Evolutionary conservation across 1,140 invertebrate genomes (phyloP).

Genomic region (Drosophila kurseongensis): DNA sequence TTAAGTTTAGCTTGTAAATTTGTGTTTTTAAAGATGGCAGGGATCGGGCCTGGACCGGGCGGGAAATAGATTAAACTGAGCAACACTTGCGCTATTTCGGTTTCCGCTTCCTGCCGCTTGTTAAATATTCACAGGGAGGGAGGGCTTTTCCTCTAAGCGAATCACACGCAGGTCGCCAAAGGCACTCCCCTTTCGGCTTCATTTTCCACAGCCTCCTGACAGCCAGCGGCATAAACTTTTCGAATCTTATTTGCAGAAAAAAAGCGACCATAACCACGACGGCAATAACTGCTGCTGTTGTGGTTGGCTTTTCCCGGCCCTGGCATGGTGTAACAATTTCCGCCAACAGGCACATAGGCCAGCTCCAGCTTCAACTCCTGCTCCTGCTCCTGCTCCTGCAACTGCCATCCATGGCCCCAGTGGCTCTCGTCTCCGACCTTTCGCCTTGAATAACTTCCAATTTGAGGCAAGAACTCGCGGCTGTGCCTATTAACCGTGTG

Average conservation of each 20-base stretch:
- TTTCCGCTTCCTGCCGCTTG: slow-evolving; percentile 63
- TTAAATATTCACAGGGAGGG: slow-evolving; percentile 61
- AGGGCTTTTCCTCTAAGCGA: slow-evolving; percentile 26
- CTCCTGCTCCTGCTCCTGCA: no score
- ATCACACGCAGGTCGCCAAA: slow-evolving; percentile 44
- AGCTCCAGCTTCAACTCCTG: not conserved
- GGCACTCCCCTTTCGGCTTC: slow-evolving; percentile 20
- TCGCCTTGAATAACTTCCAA: slow-evolving; percentile 79
- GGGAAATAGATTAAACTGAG: slow-evolving; percentile 77
- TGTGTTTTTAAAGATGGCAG: slow-evolving; percentile 53
- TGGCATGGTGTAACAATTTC: slow-evolving; percentile 74
- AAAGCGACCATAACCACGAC: slow-evolving; percentile 20
- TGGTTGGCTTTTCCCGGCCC: slow-evolving; percentile 42
- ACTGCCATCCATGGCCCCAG: slow-evolving; percentile 3
- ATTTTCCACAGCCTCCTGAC: slow-evolving; percentile 66
- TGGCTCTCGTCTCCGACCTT: slow-evolving; percentile 19
- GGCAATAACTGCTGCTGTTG: slow-evolving; percentile 44
- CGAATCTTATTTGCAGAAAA: slow-evolving; percentile 70
- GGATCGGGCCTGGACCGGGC: slow-evolving; percentile 33
- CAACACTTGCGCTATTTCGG: slow-evolving; percentile 64
- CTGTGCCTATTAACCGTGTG: slow-evolving; percentile 64
- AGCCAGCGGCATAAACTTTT: slow-evolving; percentile 77
- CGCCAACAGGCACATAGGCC: slow-evolving; percentile 56
- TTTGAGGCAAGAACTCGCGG: slow-evolving; percentile 70
- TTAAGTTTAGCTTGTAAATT: slow-evolving; percentile 65